Evolutionary conservation across 2,888 invertebrate species (phyloP).

Genomic region (Aethes cnicana): DNA sequence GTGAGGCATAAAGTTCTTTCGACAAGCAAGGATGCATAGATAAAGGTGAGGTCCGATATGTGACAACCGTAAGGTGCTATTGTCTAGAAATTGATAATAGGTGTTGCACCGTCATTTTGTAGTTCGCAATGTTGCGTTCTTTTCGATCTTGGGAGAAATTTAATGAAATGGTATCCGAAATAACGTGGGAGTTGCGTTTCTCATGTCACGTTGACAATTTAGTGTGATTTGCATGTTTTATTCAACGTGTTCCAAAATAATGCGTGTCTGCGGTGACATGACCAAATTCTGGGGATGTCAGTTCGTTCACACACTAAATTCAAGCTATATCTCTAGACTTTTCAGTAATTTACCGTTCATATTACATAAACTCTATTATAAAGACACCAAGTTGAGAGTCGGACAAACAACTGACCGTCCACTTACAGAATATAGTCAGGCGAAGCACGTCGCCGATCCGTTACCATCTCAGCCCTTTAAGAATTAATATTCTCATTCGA

Average conservation of each 20-base stretch:
- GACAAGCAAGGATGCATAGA: conserved; percentile 9
- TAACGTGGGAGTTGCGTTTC: conserved; percentile 21
- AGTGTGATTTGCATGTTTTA: neutral
- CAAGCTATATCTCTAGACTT: conserved; percentile 6
- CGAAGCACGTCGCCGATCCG: conserved; percentile 22
- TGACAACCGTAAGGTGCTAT: conserved; percentile 43
- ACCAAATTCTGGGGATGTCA: too few species aligned
- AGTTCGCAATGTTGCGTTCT: conserved; percentile 48
- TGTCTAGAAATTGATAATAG: conserved; percentile 67
- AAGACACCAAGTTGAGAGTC: too few species aligned
- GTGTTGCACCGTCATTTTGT: conserved; percentile 51
- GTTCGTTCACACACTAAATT: too few species aligned
- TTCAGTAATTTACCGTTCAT: conserved; percentile 7
- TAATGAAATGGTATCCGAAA: conserved; percentile 46
- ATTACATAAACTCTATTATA: too few species aligned
- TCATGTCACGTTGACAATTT: conserved; percentile 1
- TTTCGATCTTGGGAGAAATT: conserved; percentile 61
- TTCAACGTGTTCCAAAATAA: neutral
- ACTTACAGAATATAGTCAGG: conserved; percentile 23
- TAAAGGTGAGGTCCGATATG: conserved; percentile 33
- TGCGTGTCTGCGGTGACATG: too few species aligned
- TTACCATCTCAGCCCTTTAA: conserved; percentile 32
- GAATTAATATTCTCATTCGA: conserved; percentile 31
- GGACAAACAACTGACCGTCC: neutral
- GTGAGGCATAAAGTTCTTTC: conserved; percentile 20